Evolutionary conservation across 1,140 invertebrate species (phyloP).

Genomic region (Drosophila busckii): DNA sequence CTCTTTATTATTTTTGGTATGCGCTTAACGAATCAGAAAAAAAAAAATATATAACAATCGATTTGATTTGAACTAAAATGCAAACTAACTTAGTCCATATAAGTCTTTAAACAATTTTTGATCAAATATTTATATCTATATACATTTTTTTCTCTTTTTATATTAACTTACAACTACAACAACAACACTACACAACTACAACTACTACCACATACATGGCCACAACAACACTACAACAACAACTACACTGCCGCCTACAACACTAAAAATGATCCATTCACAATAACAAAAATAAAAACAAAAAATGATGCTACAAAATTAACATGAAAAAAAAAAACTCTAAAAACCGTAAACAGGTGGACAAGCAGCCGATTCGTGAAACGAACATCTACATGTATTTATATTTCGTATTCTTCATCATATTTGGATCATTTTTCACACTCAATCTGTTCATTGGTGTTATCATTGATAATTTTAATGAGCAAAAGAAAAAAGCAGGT

Average conservation of each 20-base stretch:
- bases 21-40: slow-evolving; percentile 30
- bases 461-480: slow-evolving; percentile 99
- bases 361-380: slow-evolving; percentile 95
- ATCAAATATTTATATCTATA: slow-evolving; percentile 66
- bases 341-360: slow-evolving; percentile 82
- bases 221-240: slow-evolving; percentile 33
- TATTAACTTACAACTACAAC: slow-evolving; percentile 44
- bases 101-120: slow-evolving; percentile 45
- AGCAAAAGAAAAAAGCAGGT: slow-evolving; percentile 99
- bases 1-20: no score
- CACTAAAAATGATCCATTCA: slow-evolving; percentile 77
- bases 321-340: slow-evolving; percentile 1
- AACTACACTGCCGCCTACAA: slow-evolving; percentile 53
- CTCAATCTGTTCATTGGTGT: slow-evolving; percentile 99
- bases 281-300: slow-evolving; percentile 19
- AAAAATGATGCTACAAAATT: slow-evolving; percentile 21
- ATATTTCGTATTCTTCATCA: slow-evolving; percentile 99
- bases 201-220: slow-evolving; percentile 46
- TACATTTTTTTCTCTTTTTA: slow-evolving; percentile 70
- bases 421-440: slow-evolving; percentile 98
- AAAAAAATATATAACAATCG: slow-evolving; percentile 26
- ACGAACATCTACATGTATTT: slow-evolving; percentile 98
- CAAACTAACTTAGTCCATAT: slow-evolving; percentile 27
- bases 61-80: slow-evolving; percentile 23
- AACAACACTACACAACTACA: slow-evolving; percentile 38